phyloP scores from a whole-genome alignment of 1,140 invertebrate genomes.

The Coptotermes formosanus region DNA sequence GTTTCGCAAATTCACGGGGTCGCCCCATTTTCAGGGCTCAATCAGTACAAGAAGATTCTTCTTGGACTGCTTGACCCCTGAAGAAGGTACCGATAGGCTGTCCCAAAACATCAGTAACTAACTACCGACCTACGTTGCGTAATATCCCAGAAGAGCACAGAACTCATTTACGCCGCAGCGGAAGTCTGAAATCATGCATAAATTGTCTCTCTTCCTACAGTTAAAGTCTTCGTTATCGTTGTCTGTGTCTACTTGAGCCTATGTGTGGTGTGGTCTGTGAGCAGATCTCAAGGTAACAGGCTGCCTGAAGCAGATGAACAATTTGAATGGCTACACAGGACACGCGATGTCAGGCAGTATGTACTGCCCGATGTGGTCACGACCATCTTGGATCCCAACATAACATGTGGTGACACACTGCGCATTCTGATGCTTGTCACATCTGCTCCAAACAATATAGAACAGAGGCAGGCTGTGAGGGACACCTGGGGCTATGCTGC shows the following conservation, averaged over 20 bases:
- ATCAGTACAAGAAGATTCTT: too few species aligned
- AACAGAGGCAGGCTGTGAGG: constrained; percentile 12
- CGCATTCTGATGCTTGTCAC: constrained; percentile 25
- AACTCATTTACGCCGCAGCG: too few species aligned
- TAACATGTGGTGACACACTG: background rate
- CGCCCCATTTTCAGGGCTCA: too few species aligned
- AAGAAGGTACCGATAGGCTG: too few species aligned
- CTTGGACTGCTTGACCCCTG: too few species aligned
- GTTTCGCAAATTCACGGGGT: too few species aligned
- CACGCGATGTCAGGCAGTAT: background rate
- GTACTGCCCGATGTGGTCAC: background rate
- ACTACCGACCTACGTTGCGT: too few species aligned
- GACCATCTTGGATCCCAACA: background rate
- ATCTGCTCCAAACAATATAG: constrained; percentile 2
- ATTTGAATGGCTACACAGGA: background rate
- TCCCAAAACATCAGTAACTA: too few species aligned
- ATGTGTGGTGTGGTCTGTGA: background rate
- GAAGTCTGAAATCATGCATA: too few species aligned
- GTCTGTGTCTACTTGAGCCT: background rate
- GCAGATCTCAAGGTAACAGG: background rate
- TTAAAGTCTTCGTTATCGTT: too few species aligned
- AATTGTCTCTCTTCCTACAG: too few species aligned
- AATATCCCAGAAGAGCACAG: too few species aligned
- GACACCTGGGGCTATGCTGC: constrained; percentile 26
- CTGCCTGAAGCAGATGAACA: background rate